Evolutionary conservation across 2,797 vertebrate genomes (phyloP), one percentile per base, ranked within the genome.

Genomic region (Pempheris klunzingeri): DNA sequence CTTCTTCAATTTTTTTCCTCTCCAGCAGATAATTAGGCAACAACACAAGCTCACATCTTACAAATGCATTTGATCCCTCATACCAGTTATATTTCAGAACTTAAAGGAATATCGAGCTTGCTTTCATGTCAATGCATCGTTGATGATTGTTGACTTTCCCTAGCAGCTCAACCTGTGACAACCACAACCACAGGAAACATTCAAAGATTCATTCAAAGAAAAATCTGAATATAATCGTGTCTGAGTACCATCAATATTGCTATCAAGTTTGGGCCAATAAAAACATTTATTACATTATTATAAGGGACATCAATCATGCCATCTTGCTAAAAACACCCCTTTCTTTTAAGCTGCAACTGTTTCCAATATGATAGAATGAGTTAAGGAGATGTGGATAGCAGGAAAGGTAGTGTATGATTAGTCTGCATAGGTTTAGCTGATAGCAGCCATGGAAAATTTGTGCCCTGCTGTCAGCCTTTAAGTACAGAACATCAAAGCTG

Each of bases 1-100:
- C 11, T n/a, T 36, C 24, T 9, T 17, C n/a, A 68, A 43, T 34
- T 12, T 38, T 67, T 22, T 47, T 78, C 55, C 34, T 78, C 22
- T 4, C 13, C 11, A 28, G 24, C 38, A 11, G 26, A 20, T 4
- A 30, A 54, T 3, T 43, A 34, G 20, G 14, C 28, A 44, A 12
- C 41, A 9, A 47, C 6, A 69, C 66, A 44, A 24, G 26, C 52
- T 12, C 22, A 49, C 65, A 11, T n/a, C 12, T 52, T 8, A 15
- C 24, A 30, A 28, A 30, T 15, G n/a, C 36, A 55, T 8, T 1
- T 18, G 9, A 26, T 14, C 2, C 13, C 49, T 24, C 43, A 32
- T 32, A 3, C 47, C 28, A 50, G 22, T 28, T 28, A 11, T 20
- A 22, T 34, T 47, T 46, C 55, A 7, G 6, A 34, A 55, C 14